Percentiles rank a stretch among this genome's conserved stretches.
These are phyloP conservation scores for Torymus auratus DNA, from an alignment of 2,888 invertebrate species.

Conservation along the genomic window DNA sequence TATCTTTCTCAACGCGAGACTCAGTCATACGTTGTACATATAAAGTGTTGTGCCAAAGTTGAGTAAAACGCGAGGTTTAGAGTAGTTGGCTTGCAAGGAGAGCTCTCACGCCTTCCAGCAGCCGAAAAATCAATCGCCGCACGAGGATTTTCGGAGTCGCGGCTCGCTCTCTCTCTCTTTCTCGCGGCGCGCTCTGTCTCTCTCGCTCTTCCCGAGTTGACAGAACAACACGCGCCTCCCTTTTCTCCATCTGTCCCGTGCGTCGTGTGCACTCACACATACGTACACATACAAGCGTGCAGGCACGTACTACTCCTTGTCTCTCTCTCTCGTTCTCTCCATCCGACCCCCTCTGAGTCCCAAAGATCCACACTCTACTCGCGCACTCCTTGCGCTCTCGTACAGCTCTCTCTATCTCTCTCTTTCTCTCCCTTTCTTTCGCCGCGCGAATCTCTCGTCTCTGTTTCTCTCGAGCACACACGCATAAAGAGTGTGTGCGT, in stretches of 20 bases:
- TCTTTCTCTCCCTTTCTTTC: neutral
- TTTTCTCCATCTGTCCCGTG: constrained; percentile 32
- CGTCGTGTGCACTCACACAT: neutral
- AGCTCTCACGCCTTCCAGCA: constrained; percentile 20
- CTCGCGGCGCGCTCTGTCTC: constrained; percentile 10
- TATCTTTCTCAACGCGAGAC: neutral
- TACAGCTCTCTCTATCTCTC: neutral
- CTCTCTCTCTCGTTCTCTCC: neutral
- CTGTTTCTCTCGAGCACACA: neutral
- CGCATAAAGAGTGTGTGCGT: too few relatives aligned
- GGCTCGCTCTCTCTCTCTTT: neutral
- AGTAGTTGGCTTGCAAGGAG: neutral
- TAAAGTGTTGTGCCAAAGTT: neutral
- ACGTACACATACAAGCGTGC: neutral
- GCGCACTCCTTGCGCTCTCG: neutral
- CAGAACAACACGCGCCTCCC: constrained; percentile 49
- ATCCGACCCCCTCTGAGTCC: constrained; percentile 32
- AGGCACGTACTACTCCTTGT: neutral
- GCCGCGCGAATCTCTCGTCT: neutral
- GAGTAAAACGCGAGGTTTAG: neutral
- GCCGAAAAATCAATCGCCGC: constrained; percentile 51
- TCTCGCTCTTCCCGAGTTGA: constrained; percentile 6
- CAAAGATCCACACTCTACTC: constrained; percentile 17
- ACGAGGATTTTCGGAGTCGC: constrained; percentile 27
- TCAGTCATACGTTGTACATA: too few relatives aligned